Percentiles rank a stretch among this genome's conserved stretches.
Evolutionary conservation across 1,140 invertebrate species (phyloP).

Genomic region (Episyrphus balteatus): DNA sequence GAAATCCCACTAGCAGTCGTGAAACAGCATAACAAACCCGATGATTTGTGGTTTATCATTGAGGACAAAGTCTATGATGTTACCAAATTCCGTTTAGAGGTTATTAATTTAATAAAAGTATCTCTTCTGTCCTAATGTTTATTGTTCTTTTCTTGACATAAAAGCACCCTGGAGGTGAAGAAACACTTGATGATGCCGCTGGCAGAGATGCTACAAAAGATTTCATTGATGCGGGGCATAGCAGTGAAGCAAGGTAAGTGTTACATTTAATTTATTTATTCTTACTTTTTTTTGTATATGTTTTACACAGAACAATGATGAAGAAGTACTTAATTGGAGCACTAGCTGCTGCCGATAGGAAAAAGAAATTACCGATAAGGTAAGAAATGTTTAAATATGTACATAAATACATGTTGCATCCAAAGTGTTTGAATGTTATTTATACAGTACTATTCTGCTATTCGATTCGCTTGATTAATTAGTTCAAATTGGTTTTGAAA

Average conservation of each 20-base stretch:
- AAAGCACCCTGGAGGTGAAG: conserved; percentile 78
- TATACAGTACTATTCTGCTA: background rate
- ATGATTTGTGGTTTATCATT: conserved; percentile 49
- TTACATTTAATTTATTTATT: background rate
- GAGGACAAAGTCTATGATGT: conserved; percentile 55
- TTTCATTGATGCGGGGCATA: conserved; percentile 84
- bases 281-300: conserved; percentile 2
- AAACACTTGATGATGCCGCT: conserved; percentile 62
- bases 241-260: conserved; percentile 58
- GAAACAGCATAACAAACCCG: conserved; percentile 39
- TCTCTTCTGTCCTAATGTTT: background rate
- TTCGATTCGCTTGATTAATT: background rate
- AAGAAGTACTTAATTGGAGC: conserved; percentile 79
- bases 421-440: background rate
- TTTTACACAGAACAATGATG: conserved; percentile 61
- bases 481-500: background rate
- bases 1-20: conserved; percentile 43
- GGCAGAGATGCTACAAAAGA: conserved; percentile 64
- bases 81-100: conserved; percentile 50
- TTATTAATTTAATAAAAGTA: conserved; percentile 21
- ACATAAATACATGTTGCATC: conserved; percentile 4
- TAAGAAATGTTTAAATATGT: conserved; percentile 11
- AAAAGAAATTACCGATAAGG: conserved; percentile 16
- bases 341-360: conserved; percentile 32
- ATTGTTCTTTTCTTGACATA: conserved; percentile 4